Conservation (phyloP, 1,140 invertebrate genomes). For the Lepeophtheirus salmonis region DNA sequence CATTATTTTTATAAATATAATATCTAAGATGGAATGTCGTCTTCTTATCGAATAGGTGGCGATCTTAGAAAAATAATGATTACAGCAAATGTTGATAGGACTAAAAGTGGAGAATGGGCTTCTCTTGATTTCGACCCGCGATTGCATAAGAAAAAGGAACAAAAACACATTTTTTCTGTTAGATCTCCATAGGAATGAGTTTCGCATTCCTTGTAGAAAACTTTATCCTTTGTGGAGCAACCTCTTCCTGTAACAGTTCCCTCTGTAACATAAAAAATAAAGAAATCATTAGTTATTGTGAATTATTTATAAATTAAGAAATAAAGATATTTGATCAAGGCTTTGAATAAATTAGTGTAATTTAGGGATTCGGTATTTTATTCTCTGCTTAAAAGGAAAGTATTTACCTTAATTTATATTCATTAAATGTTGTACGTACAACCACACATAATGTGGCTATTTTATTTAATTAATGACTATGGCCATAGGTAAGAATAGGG, state of each 20-base stretch:
- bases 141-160: constrained; percentile 15
- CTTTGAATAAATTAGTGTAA: too few relatives aligned
- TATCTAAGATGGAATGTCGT: not conserved
- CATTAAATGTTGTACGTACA: too few relatives aligned
- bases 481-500: too few relatives aligned
- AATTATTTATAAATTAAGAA: not conserved
- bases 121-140: not conserved
- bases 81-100: not conserved
- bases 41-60: not conserved
- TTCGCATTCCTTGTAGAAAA: constrained; percentile 18
- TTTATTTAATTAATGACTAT: too few relatives aligned
- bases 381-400: too few relatives aligned
- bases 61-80: not conserved
- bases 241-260: constrained; percentile 14
- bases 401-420: too few relatives aligned
- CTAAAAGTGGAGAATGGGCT: not conserved
- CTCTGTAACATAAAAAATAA: constrained; percentile 11
- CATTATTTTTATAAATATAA: too few relatives aligned
- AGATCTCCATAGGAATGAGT: constrained; percentile 13
- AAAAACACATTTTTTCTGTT: constrained; percentile 17
- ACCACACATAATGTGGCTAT: too few relatives aligned
- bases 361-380: too few relatives aligned
- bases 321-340: not conserved
- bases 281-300: not conserved
- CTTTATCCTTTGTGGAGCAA: constrained; percentile 18